Conservation (phyloP, 2,113 vertebrate genomes). For the Ochotona curzoniae region DNA sequence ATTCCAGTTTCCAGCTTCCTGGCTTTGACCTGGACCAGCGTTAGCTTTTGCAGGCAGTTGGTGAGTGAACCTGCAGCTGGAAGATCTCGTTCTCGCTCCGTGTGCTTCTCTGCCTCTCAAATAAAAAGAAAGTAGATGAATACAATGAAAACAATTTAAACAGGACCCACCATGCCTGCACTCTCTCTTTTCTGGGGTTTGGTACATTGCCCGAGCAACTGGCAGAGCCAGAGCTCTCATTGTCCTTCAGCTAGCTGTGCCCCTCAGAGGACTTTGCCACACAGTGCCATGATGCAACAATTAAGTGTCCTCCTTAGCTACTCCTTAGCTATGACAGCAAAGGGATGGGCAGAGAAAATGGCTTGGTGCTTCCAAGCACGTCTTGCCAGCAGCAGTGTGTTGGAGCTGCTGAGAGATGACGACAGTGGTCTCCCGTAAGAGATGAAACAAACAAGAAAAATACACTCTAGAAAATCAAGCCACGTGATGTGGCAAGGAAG, state of each 20-base stretch:
- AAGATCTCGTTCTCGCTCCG: too few species aligned
- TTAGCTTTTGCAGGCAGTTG: too few species aligned
- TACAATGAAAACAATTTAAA: too few species aligned
- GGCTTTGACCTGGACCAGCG: too few species aligned
- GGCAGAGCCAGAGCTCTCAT: not conserved
- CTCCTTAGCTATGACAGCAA: not conserved
- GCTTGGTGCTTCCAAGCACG: not conserved
- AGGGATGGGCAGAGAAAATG: not conserved
- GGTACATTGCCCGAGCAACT: not conserved
- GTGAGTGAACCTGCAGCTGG: too few species aligned
- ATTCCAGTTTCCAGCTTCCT: too few species aligned
- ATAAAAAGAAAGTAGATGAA: too few species aligned
- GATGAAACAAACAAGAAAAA: not conserved
- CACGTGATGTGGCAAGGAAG: not conserved
- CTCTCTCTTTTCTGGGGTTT: not conserved
- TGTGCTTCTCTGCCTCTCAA: too few species aligned
- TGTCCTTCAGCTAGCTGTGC: fast-evolving
- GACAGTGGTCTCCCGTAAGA: not conserved
- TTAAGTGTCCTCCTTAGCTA: not conserved
- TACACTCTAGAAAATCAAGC: not conserved
- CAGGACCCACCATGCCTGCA: too few species aligned
- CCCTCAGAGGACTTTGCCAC: not conserved
- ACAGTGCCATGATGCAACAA: not conserved
- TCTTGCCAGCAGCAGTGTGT: not conserved
- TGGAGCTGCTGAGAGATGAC: not conserved